Base-by-base conservation (phyloP, 2,113 vertebrate species). In the Platichthys flesus region DNA sequence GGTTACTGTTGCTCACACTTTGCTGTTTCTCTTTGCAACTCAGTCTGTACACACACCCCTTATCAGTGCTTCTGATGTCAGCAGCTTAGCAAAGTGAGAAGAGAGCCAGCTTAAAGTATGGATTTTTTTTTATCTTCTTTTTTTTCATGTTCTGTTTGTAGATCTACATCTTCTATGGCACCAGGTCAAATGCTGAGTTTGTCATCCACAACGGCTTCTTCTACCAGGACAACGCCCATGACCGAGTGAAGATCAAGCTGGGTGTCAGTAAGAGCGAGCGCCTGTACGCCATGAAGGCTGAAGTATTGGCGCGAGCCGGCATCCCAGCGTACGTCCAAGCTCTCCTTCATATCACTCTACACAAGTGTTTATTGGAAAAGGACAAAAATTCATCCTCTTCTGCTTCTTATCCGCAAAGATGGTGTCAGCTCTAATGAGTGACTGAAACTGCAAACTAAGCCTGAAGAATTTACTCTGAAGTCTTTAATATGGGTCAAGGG, bases 91-190 rank as follows among this genome's bases (percentile, higher is more conserved):
- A 8, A 21, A 10, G 9, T 20, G 16, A 18, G 31, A 31, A 31
- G 31, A 31, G 31, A 31, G 31, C 31, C 31, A 31, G 31, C 31
- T 31, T 7, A 31, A 31, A 31, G 31, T 31, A 31, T 31, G 31
- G 31, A 31, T n/a, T n/a, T n/a, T n/a, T n/a, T n/a, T n/a, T n/a
- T 42, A 12, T 10, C 40, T 42, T 42, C 40, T 42, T 9, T 16
- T 3, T 31, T 9, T 23, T 40, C 4, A 9, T 68, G 0, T 40
- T 40, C 52, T 62, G 40, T 20, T 51, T 31, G 78, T 92, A 99
- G 98, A 98, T 99, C 93, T 99, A 99, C 94, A 99, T 99, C 92
- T 99, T 99, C 94, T 99, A 99, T 75, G 98, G 98, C 89, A 98
- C 97, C 42, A 95, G 98, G 82, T 99, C 98, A 92, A 99, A 99